Base-by-base conservation (phyloP, 2,888 invertebrate genomes). In the Silvanus unidentatus region DNA sequence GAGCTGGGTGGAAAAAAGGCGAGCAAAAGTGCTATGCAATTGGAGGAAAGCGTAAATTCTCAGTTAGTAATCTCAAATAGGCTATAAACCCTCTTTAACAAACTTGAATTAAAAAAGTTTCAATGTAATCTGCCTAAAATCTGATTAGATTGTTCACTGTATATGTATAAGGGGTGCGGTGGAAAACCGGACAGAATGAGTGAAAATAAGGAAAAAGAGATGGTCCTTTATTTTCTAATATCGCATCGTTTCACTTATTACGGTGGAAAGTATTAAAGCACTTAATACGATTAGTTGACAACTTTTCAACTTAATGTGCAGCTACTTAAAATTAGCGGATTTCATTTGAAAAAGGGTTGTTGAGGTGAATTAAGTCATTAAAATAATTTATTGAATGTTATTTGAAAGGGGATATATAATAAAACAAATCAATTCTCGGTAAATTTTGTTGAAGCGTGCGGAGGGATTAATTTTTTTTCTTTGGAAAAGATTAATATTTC, bases 41-140 rank as follows among this genome's bases (percentile, higher is more conserved):
- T 22, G 22, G 22, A 22, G 22, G 40, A 43, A 42, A 47, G 50
- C 52, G 53, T 47, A 50, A 58, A 57, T 57, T 55, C 50, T 52
- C 52, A 48, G 50, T 55, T 52, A 48, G 54, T 48, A 56, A 58
- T 59, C 57, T 55, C 50, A 58, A 63, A 60, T 60, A 58, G 60
- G 60, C 60, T 63, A 62, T 63, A 61, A 64, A 60, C 55, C 59
- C 63, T 59, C 59, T 62, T 62, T 63, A 64, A 60, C 63, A 63
- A 66, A 66, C 59, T 66, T 66, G 65, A 65, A 66, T 66, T 66
- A 64, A 65, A 66, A 66, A 66, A 66, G 63, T 66, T 66, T 60
- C 50, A 52, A 49, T 59, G 61, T 65, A 65, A 65, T 64, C 63
- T 64, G 64, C 65, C 64, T 62, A 59, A 60, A 63, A 64, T 63